phyloP scores from a whole-genome alignment of 1,140 invertebrate genomes.

The Bombus difficillimus region DNA sequence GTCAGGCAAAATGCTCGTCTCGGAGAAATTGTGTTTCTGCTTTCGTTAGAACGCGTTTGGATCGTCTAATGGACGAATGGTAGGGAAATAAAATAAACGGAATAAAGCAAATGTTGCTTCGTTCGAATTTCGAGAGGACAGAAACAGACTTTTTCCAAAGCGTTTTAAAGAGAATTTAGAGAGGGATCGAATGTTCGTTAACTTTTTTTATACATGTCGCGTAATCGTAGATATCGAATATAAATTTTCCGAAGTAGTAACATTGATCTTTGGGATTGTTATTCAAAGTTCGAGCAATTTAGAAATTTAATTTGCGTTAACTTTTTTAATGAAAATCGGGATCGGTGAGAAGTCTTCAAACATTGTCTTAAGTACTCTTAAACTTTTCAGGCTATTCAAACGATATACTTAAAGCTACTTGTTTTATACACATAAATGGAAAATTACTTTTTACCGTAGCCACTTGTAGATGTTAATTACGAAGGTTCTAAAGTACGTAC shows the following conservation, averaged over 20 bases:
- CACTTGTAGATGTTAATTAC: conserved; percentile 7
- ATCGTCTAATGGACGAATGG: too few relatives aligned
- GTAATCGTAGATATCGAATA: not conserved
- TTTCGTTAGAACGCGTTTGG: not conserved
- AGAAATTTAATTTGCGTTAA: not conserved
- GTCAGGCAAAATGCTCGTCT: not conserved
- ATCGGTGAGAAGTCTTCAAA: not conserved
- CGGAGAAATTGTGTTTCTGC: too few relatives aligned
- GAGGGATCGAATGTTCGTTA: not conserved
- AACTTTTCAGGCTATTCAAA: too few relatives aligned
- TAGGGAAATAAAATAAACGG: not conserved
- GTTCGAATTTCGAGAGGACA: too few relatives aligned
- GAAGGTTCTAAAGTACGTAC: not conserved
- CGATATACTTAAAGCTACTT: not conserved
- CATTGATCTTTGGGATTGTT: too few relatives aligned
- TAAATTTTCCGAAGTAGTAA: not conserved
- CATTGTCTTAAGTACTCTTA: not conserved
- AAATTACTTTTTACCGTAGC: not conserved
- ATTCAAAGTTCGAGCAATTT: not conserved
- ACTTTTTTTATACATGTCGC: not conserved
- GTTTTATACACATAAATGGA: not conserved
- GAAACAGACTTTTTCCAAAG: too few relatives aligned
- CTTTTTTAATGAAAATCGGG: not conserved
- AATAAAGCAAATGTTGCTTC: not conserved
- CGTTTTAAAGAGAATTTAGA: too few relatives aligned